Evolutionary conservation across 2,797 vertebrate species (phyloP), one percentile per base, ranked within the genome.

Genomic region (Hylomyscus alleni): DNA sequence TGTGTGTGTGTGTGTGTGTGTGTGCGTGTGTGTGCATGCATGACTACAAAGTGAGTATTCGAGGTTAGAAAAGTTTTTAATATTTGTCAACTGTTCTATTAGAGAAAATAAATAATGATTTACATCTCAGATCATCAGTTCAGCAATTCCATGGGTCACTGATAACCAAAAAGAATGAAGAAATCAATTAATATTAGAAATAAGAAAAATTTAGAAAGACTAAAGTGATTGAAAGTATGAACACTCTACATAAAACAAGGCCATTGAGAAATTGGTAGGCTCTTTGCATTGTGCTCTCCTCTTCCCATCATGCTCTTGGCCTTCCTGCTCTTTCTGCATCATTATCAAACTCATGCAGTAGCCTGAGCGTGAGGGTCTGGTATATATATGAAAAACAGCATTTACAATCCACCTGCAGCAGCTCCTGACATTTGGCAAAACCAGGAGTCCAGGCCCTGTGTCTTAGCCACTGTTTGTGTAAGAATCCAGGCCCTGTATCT

Each of bases 141-240:
- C 62, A 89, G 72, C 29, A 80, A 91, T 95, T 93, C 84, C 31
- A 87, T 24, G 75, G 37, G 44, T 37, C 67, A 96, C 95, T 95
- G 83, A 94, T 95, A 37, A 78, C 14, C 56, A 92, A 87, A 93
- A 92, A 88, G 58, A 93, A 92, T 37, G 91, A 95, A 92, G 52
- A 22, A n/a, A 94, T 87, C 93, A 90, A 94, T 95, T 96, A 83
- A 86, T 80, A 95, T 54, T 93, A 89, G 89, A 96, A 94, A 80
- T 83, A 86, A 96, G 87, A 89, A 31, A 31, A 89, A 84, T 15
- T 83, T 91, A 94, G 76, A 97, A 94, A 96, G 73, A 86, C 29
- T 52, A 91, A 91, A 90, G 75, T 76, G 65, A 86, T 89, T 90
- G 82, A 90, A 93, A 95, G 40, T n/a, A n/a, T 85, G 62, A n/a